These are phyloP conservation scores for Colletes latitarsis DNA, from an alignment of 1,140 invertebrate species.

Conservation along the genomic window DNA sequence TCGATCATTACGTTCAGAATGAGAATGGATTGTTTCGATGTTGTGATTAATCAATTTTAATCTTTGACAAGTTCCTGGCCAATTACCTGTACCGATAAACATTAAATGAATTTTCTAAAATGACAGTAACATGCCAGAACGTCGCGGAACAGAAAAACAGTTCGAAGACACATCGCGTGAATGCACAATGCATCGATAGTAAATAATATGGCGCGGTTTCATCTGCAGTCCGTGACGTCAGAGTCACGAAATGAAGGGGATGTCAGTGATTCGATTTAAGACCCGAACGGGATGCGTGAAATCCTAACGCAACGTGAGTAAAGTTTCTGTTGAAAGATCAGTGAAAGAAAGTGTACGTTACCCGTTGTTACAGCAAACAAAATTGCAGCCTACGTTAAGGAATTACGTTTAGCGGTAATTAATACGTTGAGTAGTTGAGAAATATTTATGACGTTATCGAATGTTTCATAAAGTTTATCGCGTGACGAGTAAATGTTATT, in stretches of 20 bases:
- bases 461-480: neutral
- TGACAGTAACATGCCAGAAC: neutral
- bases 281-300: neutral
- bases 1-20: neutral
- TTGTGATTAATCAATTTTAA: constrained; percentile 2
- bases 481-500: neutral
- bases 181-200: constrained; percentile 30
- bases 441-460: neutral
- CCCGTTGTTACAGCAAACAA: neutral
- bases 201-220: constrained; percentile 60
- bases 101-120: neutral
- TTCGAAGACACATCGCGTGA: neutral
- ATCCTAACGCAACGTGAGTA: constrained; percentile 17
- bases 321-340: constrained; percentile 6
- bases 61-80: neutral
- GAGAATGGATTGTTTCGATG: neutral
- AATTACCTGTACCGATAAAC: neutral
- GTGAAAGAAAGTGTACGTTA: neutral
- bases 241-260: constrained; percentile 27
- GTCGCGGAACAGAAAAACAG: neutral
- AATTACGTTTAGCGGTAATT: neutral
- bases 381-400: too few relatives aligned
- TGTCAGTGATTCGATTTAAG: constrained; percentile 33
- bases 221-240: constrained; percentile 61
- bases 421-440: neutral